phyloP scores from a whole-genome alignment of 2,888 invertebrate genomes.

The Papilio elwesi region DNA sequence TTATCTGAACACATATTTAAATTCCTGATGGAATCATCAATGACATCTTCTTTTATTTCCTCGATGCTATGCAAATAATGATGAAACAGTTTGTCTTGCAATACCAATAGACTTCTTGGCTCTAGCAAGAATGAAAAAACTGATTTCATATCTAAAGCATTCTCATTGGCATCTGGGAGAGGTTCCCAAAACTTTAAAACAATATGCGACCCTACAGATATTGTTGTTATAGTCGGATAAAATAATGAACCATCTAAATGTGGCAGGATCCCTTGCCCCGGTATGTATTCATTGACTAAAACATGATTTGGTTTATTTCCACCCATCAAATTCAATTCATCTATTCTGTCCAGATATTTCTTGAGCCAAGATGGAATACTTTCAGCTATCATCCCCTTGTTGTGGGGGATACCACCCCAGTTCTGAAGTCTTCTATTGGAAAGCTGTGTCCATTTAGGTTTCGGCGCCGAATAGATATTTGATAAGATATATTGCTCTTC shows the following conservation, averaged over 20 bases:
- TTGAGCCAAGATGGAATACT: slow-evolving; percentile 94
- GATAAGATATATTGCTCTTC: slow-evolving; percentile 89
- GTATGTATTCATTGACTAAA: slow-evolving; percentile 95
- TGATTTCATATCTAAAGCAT: slow-evolving; percentile 61
- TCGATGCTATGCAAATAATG: slow-evolving; percentile 94
- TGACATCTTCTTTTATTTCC: slow-evolving; percentile 86
- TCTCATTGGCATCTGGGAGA: slow-evolving; percentile 57
- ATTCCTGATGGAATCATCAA: slow-evolving; percentile 86
- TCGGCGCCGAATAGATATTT: slow-evolving; percentile 91
- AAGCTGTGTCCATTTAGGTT: slow-evolving; percentile 98
- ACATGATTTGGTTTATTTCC: slow-evolving; percentile 94
- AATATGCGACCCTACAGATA: slow-evolving; percentile 95
- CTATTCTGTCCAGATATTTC: slow-evolving; percentile 88
- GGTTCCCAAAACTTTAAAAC: slow-evolving; percentile 92
- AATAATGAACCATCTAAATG: slow-evolving; percentile 98
- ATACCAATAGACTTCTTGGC: slow-evolving; percentile 93
- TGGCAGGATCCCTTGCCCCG: slow-evolving; percentile 98
- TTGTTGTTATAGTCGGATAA: slow-evolving; percentile 95
- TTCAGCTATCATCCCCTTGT: slow-evolving; percentile 92
- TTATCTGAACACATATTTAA: slow-evolving; percentile 84
- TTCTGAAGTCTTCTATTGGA: slow-evolving; percentile 97
- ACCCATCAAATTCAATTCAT: slow-evolving; percentile 87
- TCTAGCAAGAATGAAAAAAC: slow-evolving; percentile 92
- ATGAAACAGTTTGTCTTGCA: slow-evolving; percentile 92
- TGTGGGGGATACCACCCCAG: slow-evolving; percentile 98